These are phyloP conservation scores for Nemoura dubitans DNA, from an alignment of 2,888 invertebrate species.

Conservation along the genomic window DNA sequence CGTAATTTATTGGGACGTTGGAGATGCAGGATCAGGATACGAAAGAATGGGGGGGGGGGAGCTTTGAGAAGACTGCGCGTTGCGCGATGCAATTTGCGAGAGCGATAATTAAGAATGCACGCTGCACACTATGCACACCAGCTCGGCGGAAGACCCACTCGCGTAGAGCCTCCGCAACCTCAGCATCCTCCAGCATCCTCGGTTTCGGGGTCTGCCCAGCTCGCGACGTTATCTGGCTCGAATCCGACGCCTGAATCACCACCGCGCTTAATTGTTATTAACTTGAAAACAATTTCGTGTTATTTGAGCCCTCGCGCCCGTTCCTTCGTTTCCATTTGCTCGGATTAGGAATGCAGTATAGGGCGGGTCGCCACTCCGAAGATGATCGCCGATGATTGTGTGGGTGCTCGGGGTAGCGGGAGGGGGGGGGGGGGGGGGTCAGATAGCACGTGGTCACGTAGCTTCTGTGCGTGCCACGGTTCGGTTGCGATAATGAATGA, in stretches of 20 bases:
- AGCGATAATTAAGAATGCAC: background rate
- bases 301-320: background rate
- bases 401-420: too few relatives aligned
- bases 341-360: background rate
- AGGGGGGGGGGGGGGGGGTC: too few relatives aligned
- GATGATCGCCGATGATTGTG: too few relatives aligned
- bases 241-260: background rate
- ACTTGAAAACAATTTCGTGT: background rate
- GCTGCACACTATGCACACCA: background rate
- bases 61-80: background rate
- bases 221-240: background rate
- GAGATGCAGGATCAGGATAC: constrained; percentile 24
- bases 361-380: too few relatives aligned
- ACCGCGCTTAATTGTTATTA: background rate
- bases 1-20: constrained; percentile 35
- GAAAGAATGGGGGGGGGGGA: constrained; percentile 21
- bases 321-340: background rate
- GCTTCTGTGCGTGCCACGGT: too few relatives aligned
- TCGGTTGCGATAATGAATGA: too few relatives aligned
- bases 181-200: background rate
- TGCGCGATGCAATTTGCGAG: background rate
- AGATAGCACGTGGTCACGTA: too few relatives aligned
- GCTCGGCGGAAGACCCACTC: background rate
- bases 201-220: background rate
- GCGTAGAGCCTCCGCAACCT: background rate